phyloP scores from a whole-genome alignment of 2,113 vertebrate species.

The Arenaria interpres region DNA sequence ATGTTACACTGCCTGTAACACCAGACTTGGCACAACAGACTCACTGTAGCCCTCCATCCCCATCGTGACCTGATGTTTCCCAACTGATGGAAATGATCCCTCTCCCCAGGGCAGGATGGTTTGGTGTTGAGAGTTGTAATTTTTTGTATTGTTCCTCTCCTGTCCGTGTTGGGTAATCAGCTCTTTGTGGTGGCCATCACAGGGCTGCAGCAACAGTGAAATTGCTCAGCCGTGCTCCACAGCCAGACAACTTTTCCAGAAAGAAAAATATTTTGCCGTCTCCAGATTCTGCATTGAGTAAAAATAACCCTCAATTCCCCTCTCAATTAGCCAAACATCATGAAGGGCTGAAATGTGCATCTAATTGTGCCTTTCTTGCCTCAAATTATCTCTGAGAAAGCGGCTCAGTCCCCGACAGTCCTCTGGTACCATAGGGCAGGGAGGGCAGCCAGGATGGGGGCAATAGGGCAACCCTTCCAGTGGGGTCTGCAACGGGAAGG shows the following conservation, averaged over 20 bases:
- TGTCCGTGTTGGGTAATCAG: background rate
- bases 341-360: background rate
- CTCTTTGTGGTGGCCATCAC: background rate
- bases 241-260: background rate
- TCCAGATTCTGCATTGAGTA: background rate
- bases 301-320: constrained; percentile 21
- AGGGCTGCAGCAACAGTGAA: background rate
- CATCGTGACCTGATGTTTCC: background rate
- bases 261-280: background rate
- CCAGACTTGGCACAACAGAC: accelerated
- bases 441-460: background rate
- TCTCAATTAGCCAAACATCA: background rate
- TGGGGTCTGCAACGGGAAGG: background rate
- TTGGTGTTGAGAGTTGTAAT: background rate
- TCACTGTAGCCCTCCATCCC: accelerated
- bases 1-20: background rate
- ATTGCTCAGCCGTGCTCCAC: background rate
- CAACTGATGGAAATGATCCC: background rate
- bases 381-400: background rate
- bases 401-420: accelerated
- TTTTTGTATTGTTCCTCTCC: background rate
- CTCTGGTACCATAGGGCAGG: background rate
- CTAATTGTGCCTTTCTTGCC: background rate
- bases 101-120: background rate
- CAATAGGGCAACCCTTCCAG: background rate